phyloP scores from a whole-genome alignment of 2,113 vertebrate species.

The Accipiter virgatus region DNA sequence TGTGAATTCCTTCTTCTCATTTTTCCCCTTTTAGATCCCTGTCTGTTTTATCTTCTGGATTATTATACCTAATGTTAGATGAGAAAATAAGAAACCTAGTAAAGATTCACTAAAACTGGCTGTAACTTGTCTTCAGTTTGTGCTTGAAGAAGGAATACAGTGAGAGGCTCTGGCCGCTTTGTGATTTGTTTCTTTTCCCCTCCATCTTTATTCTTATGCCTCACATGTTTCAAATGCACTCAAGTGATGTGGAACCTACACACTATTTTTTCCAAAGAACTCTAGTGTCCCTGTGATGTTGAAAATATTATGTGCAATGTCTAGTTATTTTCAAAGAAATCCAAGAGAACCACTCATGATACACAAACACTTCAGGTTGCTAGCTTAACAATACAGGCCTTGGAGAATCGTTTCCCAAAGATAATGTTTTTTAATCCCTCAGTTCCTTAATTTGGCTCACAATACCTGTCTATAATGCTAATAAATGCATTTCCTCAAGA shows the following conservation, averaged over 20 bases:
- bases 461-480: background rate
- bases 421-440: background rate
- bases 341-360: fast-evolving
- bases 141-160: background rate
- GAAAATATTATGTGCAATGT: background rate
- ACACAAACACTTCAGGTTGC: background rate
- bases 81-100: background rate
- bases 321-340: background rate
- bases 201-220: background rate
- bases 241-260: background rate
- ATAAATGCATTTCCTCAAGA: background rate
- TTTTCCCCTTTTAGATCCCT: background rate
- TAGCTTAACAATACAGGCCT: background rate
- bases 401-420: background rate
- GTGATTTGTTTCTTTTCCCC: background rate
- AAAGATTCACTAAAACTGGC: background rate
- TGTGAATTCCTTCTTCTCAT: background rate
- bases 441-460: background rate
- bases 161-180: background rate
- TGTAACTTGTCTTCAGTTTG: background rate
- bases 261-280: background rate
- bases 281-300: background rate
- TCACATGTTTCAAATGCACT: background rate
- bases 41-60: background rate
- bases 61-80: background rate